phyloP scores from a whole-genome alignment of 2,888 invertebrate genomes.

The Drosophila ustulata region DNA sequence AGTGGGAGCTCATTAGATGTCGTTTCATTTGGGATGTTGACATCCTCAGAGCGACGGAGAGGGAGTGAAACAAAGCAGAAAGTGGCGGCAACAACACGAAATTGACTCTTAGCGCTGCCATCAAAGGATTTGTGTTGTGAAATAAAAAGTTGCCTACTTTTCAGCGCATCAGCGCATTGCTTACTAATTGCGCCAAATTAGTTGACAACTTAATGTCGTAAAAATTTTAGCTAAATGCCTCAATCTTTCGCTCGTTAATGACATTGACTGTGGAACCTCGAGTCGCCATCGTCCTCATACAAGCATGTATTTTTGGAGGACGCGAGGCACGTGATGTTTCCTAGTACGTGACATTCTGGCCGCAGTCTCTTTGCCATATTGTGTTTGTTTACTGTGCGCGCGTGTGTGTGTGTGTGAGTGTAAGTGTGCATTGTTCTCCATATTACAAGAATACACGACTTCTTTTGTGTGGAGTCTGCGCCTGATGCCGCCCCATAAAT shows the following conservation, averaged over 20 bases:
- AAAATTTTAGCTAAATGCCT: constrained; percentile 77
- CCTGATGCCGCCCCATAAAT: constrained; percentile 64
- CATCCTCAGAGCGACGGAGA: neutral
- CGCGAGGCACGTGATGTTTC: constrained; percentile 50
- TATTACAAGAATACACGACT: constrained; percentile 24
- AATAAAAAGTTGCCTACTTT: constrained; percentile 39
- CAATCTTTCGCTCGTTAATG: constrained; percentile 72
- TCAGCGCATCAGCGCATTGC: constrained; percentile 16
- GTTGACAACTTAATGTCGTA: constrained; percentile 81
- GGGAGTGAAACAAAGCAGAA: constrained; percentile 6
- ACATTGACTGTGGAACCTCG: constrained; percentile 58
- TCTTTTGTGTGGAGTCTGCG: constrained; percentile 38
- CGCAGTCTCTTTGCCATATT: constrained; percentile 39
- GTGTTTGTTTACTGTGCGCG: constrained; percentile 32
- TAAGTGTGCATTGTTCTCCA: constrained; percentile 37
- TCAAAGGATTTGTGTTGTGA: constrained; percentile 68
- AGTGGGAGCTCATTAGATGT: constrained; percentile 55
- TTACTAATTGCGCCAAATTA: constrained; percentile 80
- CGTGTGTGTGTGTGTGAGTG: constrained; percentile 27
- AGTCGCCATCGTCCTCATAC: constrained; percentile 5
- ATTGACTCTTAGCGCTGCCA: constrained; percentile 77
- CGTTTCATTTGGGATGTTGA: constrained; percentile 41
- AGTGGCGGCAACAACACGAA: constrained; percentile 33
- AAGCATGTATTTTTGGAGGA: constrained; percentile 23
- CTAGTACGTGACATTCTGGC: constrained; percentile 64